A percentile compares a stretch with the other conserved stretches of the same genome.
These are phyloP conservation scores for Heterochromis multidens DNA, from an alignment of 2,113 vertebrate genomes.

Conservation along the genomic window DNA sequence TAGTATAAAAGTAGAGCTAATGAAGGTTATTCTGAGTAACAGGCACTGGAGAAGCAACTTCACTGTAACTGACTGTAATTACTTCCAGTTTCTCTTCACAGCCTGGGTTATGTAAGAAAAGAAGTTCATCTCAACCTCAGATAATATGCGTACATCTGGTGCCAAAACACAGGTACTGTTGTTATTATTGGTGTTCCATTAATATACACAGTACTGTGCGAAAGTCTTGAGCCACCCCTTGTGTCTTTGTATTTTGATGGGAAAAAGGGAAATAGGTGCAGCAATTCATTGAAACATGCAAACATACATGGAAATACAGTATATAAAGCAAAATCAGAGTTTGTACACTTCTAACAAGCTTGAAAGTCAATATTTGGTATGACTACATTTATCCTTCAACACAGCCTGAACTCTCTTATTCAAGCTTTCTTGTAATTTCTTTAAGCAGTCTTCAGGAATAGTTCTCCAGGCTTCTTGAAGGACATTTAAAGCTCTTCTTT, in stretches of 20 bases:
- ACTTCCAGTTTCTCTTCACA: not conserved
- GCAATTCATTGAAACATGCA: not conserved
- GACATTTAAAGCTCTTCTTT: no score
- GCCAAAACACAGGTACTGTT: not conserved
- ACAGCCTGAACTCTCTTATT: not conserved
- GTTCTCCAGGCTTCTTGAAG: not conserved
- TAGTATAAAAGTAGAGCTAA: not conserved
- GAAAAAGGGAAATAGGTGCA: not conserved
- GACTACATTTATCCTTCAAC: not conserved
- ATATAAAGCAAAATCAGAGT: not conserved
- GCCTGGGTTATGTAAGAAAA: not conserved
- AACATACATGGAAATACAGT: not conserved
- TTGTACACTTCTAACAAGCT: not conserved
- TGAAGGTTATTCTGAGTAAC: not conserved
- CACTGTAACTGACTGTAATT: not conserved
- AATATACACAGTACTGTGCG: not conserved
- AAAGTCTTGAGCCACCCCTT: not conserved
- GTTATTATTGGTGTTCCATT: not conserved
- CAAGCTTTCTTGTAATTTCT: not conserved
- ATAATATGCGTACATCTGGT: not conserved
- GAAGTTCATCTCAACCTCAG: not conserved
- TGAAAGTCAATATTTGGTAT: not conserved
- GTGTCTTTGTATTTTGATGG: not conserved
- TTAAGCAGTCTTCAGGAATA: not conserved
- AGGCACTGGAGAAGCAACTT: not conserved